phyloP scores from a whole-genome alignment of 2,888 invertebrate species.

The Pollenia griseotomentosa region DNA sequence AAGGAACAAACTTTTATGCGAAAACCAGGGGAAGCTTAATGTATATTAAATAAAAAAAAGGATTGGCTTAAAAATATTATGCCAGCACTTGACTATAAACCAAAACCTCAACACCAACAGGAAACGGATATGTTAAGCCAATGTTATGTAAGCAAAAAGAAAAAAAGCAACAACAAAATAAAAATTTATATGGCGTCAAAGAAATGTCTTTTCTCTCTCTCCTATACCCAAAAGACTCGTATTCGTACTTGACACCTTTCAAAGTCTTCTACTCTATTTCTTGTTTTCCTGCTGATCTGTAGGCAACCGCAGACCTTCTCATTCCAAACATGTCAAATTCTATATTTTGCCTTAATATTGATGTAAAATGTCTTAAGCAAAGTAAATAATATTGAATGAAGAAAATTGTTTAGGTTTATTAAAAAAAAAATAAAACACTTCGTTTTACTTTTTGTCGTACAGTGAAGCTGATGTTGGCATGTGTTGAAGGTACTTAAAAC shows the following conservation, averaged over 20 bases:
- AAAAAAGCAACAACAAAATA: slow-evolving; percentile 10
- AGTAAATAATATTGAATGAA: slow-evolving; percentile 55
- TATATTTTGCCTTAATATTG: slow-evolving; percentile 48
- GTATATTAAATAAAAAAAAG: neutral
- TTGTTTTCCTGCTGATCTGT: slow-evolving; percentile 33
- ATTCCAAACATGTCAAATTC: neutral
- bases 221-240: neutral
- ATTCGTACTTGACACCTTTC: slow-evolving; percentile 63
- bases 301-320: slow-evolving; percentile 8
- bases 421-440: slow-evolving; percentile 29
- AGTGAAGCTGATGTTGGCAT: neutral
- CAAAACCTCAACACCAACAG: slow-evolving; percentile 67
- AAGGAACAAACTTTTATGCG: slow-evolving; percentile 9
- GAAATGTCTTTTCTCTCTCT: slow-evolving; percentile 38
- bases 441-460: slow-evolving; percentile 52
- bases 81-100: slow-evolving; percentile 49
- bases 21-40: neutral
- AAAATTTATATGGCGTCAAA: slow-evolving; percentile 47
- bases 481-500: slow-evolving; percentile 16
- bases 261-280: slow-evolving; percentile 1
- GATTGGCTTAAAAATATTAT: neutral
- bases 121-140: slow-evolving; percentile 72
- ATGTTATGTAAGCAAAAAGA: slow-evolving; percentile 44
- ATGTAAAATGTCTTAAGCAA: slow-evolving; percentile 65
- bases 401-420: slow-evolving; percentile 16